Conservation (phyloP, 2,797 vertebrate species). For the Sebastes itinus region DNA sequence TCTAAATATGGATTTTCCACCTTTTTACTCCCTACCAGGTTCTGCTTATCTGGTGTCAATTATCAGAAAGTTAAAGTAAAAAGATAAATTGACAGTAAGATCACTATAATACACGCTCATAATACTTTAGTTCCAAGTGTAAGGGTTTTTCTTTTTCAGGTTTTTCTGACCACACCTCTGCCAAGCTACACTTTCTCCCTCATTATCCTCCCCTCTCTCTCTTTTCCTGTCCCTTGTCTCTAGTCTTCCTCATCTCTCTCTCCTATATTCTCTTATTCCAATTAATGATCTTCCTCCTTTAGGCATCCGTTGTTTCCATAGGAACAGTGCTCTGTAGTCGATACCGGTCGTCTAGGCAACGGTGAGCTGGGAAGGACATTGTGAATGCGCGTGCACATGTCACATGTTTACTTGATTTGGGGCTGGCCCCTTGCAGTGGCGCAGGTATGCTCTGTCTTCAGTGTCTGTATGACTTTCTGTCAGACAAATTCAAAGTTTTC, state of each 20-base stretch:
- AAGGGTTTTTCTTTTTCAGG: not conserved
- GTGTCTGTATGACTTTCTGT: not conserved
- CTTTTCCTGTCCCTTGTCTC: constrained; percentile 37
- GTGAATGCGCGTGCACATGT: not conserved
- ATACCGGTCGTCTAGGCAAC: constrained; percentile 84
- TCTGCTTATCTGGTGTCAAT: not conserved
- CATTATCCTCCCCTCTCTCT: constrained; percentile 40
- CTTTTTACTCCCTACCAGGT: not conserved
- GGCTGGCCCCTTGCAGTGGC: constrained; percentile 13
- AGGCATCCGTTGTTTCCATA: constrained; percentile 86
- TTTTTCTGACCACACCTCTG: constrained; percentile 39
- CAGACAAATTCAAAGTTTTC: not conserved
- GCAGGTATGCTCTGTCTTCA: not conserved
- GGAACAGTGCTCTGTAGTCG: constrained; percentile 83
- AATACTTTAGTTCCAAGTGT: not conserved
- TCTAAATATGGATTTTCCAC: constrained; percentile 31
- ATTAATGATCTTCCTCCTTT: constrained; percentile 74
- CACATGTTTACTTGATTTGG: constrained; percentile 40
- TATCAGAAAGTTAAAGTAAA: not conserved
- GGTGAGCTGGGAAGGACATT: constrained; percentile 51
- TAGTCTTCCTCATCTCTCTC: constrained; percentile 58
- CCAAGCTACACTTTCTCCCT: constrained; percentile 10
- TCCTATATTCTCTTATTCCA: constrained; percentile 65
- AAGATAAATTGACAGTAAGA: not conserved
- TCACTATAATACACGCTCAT: not conserved